Evolutionary conservation across 2,888 invertebrate genomes (phyloP), one percentile per base, ranked within the genome.

Genomic region (Clunio marinus): DNA sequence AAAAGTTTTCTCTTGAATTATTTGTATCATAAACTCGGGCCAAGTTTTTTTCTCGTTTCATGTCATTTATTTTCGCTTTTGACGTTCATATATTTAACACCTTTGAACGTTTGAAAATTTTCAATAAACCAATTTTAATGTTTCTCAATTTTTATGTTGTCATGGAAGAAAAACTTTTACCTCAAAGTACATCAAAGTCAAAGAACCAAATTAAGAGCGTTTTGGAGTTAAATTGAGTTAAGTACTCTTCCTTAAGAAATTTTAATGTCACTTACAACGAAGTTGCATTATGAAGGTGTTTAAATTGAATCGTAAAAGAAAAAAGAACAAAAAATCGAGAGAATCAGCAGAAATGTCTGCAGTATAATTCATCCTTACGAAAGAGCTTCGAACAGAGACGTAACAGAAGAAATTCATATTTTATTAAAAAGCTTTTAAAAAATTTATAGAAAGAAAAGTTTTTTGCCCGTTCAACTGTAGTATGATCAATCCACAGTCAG

Each of bases 401-500:
- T 7, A 15, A 41, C 7, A 15, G 41, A 15, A 41, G 41, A 41
- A 41, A 41, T 13, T 41, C n/a, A 7, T 41, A 15, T 41, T 41
- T 4, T 41, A n/a, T n/a, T n/a, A 3, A 41, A 41, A 41, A 41
- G 7, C 41, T 41, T 41, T 41, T 41, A 41, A 41, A n/a, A 41
- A 41, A 41, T 41, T 41, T n/a, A 41, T 41, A n/a, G n/a, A n/a
- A n/a, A n/a, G 41, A 41, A 41, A 41, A 41, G 41, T 15, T 41
- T 15, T 41, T 41, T 13, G n/a, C n/a, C n/a, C n/a, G n/a, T n/a
- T n/a, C n/a, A n/a, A n/a, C n/a, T n/a, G n/a, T n/a, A n/a, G n/a
- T n/a, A n/a, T n/a, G n/a, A n/a, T n/a, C n/a, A n/a, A n/a, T n/a
- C n/a, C n/a, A n/a, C n/a, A n/a, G n/a, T 41, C n/a, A 41, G 41